Evolutionary conservation across 2,888 invertebrate species (phyloP).

Genomic region (Dryocosmus kuriphilus): DNA sequence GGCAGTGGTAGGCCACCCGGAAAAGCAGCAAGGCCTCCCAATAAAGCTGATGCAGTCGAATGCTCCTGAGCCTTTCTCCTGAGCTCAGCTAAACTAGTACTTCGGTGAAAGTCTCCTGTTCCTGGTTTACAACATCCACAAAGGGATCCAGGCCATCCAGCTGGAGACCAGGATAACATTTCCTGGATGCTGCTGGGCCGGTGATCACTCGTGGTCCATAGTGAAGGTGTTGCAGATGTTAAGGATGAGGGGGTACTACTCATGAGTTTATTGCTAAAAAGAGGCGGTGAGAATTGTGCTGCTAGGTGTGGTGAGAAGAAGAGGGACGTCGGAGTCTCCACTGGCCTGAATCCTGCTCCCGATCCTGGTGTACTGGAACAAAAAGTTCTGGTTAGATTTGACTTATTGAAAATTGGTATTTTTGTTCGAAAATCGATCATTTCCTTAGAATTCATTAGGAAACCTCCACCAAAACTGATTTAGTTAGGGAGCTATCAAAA

Average conservation of each 20-base stretch:
- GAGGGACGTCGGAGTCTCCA: conserved; percentile 82
- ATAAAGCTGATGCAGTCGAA: conserved; percentile 85
- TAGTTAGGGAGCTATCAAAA: neutral
- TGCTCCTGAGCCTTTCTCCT: conserved; percentile 96
- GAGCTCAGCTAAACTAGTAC: conserved; percentile 92
- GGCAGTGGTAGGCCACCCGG: conserved; percentile 75
- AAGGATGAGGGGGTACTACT: conserved; percentile 74
- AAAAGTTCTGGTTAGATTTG: conserved; percentile 40
- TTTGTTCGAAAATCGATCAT: too few species aligned
- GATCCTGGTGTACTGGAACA: conserved; percentile 81
- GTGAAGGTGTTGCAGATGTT: conserved; percentile 73
- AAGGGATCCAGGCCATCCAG: conserved; percentile 73
- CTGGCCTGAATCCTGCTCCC: conserved; percentile 79
- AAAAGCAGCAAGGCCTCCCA: conserved; percentile 72
- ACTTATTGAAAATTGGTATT: neutral
- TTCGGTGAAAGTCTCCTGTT: conserved; percentile 76
- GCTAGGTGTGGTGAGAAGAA: conserved; percentile 92
- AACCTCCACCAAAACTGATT: too few species aligned
- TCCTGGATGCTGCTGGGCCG: conserved; percentile 72
- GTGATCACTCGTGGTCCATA: conserved; percentile 79
- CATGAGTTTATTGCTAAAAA: conserved; percentile 81
- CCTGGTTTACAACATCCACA: conserved; percentile 70
- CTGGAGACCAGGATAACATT: conserved; percentile 75
- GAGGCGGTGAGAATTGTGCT: conserved; percentile 88
- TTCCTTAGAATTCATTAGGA: too few species aligned